phyloP scores from a whole-genome alignment of 2,113 vertebrate genomes.

The Zosterops lateralis region DNA sequence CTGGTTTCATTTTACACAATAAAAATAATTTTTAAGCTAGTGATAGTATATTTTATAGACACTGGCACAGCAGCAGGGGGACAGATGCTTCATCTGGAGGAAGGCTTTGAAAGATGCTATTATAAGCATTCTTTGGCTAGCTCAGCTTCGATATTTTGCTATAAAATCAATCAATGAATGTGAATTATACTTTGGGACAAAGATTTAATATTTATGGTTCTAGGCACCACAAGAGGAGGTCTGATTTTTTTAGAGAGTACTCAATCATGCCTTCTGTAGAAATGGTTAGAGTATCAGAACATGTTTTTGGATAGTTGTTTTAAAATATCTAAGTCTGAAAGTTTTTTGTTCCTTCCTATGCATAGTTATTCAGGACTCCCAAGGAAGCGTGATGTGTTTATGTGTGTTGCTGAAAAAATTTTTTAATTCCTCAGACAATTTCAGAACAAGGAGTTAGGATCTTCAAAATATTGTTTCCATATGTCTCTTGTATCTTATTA shows the following conservation, averaged over 20 bases:
- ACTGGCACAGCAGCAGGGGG: background rate
- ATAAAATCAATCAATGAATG: background rate
- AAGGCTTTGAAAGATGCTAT: background rate
- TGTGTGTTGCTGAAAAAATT: background rate
- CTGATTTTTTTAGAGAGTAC: background rate
- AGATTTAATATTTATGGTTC: background rate
- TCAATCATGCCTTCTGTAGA: background rate
- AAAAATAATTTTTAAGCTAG: background rate
- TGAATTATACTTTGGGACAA: background rate
- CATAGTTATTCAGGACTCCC: background rate
- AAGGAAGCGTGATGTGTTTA: background rate
- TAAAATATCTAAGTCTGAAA: background rate
- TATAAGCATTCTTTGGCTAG: slow-evolving; percentile 11
- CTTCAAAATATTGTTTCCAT: background rate
- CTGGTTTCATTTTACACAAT: slow-evolving; percentile 10
- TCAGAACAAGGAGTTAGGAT: background rate
- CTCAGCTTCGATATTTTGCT: background rate
- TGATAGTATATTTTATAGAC: background rate
- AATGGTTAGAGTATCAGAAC: background rate
- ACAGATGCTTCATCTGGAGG: slow-evolving; percentile 26
- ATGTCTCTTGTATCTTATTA: background rate
- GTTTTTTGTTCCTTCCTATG: background rate
- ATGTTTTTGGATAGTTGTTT: background rate
- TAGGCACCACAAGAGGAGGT: background rate
- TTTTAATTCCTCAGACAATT: background rate